Conservation (phyloP, 2,113 vertebrate genomes). For the Lycaon pictus region DNA sequence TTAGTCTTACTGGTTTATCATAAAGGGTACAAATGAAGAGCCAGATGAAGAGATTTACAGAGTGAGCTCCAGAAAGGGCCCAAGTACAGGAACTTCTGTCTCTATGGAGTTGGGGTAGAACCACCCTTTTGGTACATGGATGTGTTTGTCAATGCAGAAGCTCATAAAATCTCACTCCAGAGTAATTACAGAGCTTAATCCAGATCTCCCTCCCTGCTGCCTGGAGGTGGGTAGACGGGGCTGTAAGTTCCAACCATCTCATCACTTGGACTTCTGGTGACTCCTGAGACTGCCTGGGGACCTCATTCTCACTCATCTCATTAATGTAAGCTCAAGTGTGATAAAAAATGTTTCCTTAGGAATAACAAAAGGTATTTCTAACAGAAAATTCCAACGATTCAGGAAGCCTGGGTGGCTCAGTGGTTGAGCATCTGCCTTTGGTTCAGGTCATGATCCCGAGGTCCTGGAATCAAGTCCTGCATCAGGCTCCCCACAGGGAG, state of each 20-base stretch:
- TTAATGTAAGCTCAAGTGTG: not conserved
- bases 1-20: not conserved
- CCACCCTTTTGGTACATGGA: no score
- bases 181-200: not conserved
- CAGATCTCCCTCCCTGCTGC: not conserved
- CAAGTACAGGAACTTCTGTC: not conserved
- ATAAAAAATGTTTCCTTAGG: not conserved
- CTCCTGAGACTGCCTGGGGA: not conserved
- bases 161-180: not conserved
- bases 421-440: no score
- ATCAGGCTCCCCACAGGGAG: no score
- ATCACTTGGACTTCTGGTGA: not conserved
- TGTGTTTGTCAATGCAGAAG: not conserved
- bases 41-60: not conserved
- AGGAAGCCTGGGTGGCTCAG: not conserved
- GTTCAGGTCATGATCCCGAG: no score
- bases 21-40: not conserved
- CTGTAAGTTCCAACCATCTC: not conserved
- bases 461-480: no score
- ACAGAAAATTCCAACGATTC: not conserved
- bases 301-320: not conserved
- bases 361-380: not conserved
- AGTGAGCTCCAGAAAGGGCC: not conserved
- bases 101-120: not conserved
- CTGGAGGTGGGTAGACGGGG: not conserved